A percentile compares a stretch with the other conserved stretches of the same genome.
phyloP scores from a whole-genome alignment of 2,113 vertebrate genomes.

The Eurypyga helias region DNA sequence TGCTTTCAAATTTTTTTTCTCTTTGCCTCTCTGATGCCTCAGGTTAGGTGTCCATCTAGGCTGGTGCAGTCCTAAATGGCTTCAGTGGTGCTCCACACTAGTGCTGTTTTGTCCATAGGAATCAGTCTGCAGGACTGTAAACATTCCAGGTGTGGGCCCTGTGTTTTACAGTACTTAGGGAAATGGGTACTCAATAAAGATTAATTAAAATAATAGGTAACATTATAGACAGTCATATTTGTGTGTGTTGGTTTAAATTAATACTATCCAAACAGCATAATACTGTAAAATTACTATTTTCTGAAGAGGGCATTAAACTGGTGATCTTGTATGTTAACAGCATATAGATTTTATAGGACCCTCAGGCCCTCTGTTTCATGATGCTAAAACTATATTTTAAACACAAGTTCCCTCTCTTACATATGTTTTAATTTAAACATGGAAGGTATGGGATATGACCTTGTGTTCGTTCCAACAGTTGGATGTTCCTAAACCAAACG shows the following conservation, averaged over 20 bases:
- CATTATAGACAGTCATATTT: not conserved
- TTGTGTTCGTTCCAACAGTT: not conserved
- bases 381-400: not conserved
- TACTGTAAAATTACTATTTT: not conserved
- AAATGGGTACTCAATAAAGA: not conserved
- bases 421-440: slow-evolving; percentile 22
- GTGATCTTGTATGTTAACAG: not conserved
- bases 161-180: not conserved
- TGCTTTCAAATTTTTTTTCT: not conserved
- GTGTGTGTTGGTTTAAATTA: not conserved
- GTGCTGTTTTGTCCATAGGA: not conserved
- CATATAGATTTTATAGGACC: not conserved
- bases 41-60: not conserved
- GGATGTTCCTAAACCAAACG: not conserved
- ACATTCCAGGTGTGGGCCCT: not conserved
- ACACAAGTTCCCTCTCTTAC: not conserved
- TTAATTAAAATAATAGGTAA: not conserved
- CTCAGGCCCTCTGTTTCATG: not conserved
- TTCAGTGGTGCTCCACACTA: not conserved
- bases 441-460: not conserved
- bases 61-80: not conserved
- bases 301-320: not conserved
- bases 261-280: not conserved
- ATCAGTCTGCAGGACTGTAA: not conserved
- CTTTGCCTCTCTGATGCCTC: not conserved